Conservation (phyloP, 2,797 vertebrate species). For the Alcedo atthis region DNA sequence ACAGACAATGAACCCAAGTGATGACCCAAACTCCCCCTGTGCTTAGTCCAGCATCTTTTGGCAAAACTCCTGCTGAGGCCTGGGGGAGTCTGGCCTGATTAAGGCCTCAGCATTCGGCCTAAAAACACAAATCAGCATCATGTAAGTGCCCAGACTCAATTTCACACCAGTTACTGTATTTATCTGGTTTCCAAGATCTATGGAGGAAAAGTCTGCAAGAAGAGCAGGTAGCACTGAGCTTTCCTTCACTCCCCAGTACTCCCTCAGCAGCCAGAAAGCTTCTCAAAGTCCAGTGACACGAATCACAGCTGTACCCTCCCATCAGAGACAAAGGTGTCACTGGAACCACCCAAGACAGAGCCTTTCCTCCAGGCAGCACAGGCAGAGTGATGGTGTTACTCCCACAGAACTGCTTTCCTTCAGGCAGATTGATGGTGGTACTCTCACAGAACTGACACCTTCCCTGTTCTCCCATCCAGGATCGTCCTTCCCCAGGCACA, state of each 20-base stretch:
- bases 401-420: not conserved
- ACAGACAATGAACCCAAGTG: conserved; percentile 53
- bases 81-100: conserved; percentile 64
- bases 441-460: no score
- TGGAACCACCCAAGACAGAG: not conserved
- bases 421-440: no score
- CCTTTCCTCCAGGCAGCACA: not conserved
- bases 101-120: conserved; percentile 38
- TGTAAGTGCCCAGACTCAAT: conserved; percentile 31
- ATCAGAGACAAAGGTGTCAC: not conserved
- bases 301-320: not conserved
- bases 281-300: not conserved
- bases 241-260: not conserved
- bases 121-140: conserved; percentile 27
- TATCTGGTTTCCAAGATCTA: not conserved
- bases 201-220: not conserved
- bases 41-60: conserved; percentile 69
- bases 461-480: no score
- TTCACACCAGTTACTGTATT: conserved; percentile 2
- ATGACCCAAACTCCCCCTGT: conserved; percentile 60
- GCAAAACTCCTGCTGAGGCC: conserved; percentile 55
- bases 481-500: not conserved
- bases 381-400: not conserved
- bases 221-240: not conserved
- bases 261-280: not conserved